phyloP scores from a whole-genome alignment of 2,113 vertebrate species.

The Phaetusa simplex region DNA sequence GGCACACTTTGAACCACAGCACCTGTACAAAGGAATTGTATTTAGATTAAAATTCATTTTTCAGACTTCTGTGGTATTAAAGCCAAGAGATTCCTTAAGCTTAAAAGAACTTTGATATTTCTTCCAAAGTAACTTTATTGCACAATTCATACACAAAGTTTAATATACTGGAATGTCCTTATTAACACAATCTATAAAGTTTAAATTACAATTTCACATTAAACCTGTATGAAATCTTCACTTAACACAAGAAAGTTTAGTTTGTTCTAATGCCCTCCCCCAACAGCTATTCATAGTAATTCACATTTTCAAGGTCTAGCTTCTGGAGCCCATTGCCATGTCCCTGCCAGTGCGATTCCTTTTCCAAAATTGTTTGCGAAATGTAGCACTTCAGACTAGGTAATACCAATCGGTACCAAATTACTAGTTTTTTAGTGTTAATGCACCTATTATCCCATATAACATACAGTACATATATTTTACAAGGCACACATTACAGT shows the following conservation, averaged over 20 bases:
- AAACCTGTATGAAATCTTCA: constrained; percentile 41
- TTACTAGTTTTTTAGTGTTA: background rate
- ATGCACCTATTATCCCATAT: background rate
- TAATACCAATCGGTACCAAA: background rate
- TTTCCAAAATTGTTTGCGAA: background rate
- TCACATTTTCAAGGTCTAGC: constrained; percentile 13
- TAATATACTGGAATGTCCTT: constrained; percentile 40
- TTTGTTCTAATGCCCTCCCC: constrained; percentile 13
- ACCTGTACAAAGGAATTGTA: background rate
- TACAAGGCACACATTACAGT: constrained; percentile 76
- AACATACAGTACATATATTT: constrained; percentile 57
- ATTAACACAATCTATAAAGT: constrained; percentile 5
- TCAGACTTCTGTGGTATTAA: background rate
- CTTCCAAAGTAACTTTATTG: constrained; percentile 74
- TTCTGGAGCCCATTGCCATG: background rate
- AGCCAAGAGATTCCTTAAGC: background rate
- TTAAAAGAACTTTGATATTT: background rate
- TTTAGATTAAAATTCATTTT: background rate
- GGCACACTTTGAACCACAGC: background rate
- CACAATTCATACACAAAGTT: constrained; percentile 63
- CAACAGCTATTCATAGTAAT: background rate
- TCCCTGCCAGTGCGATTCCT: background rate
- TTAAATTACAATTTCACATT: constrained; percentile 52
- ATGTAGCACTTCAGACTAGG: background rate
- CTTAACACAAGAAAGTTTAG: background rate